Evolutionary conservation across 2,113 vertebrate species (phyloP).

Genomic region (Lepus europaeus): DNA sequence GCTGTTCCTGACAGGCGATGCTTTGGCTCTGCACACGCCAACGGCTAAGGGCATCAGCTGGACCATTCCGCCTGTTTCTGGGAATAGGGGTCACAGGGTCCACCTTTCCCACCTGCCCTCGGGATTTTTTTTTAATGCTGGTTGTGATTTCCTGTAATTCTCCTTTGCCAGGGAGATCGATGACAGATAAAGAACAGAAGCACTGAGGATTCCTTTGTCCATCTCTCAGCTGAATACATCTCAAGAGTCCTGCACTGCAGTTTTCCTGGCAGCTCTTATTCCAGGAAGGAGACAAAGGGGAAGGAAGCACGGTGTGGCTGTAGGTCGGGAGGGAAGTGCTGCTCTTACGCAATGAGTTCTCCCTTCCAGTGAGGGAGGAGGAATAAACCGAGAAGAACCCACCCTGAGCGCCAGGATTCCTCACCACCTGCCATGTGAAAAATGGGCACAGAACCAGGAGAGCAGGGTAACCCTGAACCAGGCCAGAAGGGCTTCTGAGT

Average conservation of each 20-base stretch:
- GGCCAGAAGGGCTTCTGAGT: not conserved
- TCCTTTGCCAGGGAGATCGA: not conserved
- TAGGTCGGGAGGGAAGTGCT: slow-evolving; percentile 55
- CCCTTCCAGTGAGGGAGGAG: slow-evolving; percentile 11
- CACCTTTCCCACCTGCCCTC: slow-evolving; percentile 53
- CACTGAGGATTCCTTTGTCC: slow-evolving; percentile 35
- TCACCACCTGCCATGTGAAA: not conserved
- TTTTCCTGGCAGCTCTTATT: slow-evolving; percentile 68
- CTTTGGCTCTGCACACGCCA: slow-evolving; percentile 26
- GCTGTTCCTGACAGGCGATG: slow-evolving; percentile 41
- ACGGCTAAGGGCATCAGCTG: slow-evolving; percentile 54
- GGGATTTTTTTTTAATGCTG: slow-evolving; percentile 26
- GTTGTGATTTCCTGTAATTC: slow-evolving; percentile 77
- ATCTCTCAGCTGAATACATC: slow-evolving; percentile 51
- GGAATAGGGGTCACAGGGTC: slow-evolving; percentile 61
- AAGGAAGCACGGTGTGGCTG: slow-evolving; percentile 42
- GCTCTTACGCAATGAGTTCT: slow-evolving; percentile 39
- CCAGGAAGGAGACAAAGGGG: slow-evolving; percentile 43
- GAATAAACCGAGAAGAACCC: not conserved
- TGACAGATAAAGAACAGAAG: not conserved
- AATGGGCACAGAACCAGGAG: not conserved
- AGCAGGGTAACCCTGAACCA: not conserved
- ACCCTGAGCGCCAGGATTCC: not conserved
- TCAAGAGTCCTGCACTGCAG: slow-evolving; percentile 31
- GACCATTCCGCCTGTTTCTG: slow-evolving; percentile 63